Base-by-base conservation (phyloP, 2,797 vertebrate species). In the Schizothorax lantsangensis region DNA sequence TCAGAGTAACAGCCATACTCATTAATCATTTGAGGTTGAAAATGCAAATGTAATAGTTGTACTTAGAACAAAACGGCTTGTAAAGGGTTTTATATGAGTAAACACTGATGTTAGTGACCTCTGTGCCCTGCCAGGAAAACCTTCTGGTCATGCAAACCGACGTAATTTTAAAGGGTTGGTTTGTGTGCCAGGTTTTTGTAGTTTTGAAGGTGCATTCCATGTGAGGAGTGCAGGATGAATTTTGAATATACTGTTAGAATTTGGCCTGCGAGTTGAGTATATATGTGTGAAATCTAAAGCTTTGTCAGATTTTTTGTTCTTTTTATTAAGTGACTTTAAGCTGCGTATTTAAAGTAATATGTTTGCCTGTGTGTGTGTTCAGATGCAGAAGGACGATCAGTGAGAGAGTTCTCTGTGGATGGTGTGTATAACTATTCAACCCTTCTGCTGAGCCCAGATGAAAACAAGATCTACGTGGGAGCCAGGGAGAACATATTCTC, bases 401-500 rank as follows among this genome's bases (percentile, higher is more conserved):
- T 96, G 88, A 95, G 88, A 89, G 95, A 93, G 90, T 98, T 98
- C 85, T 95, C 96, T 36, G 94, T 80, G 14, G 93, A 95, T 0
- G 95, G 95, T 0, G 89, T 97, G 81, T 93, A 93, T 91, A 98
- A 98, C 95, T 98, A 97, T 93, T 97, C 97, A 0, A 94, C 96
- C 4, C 91, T 99, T 86, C 94, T 98, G 92, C 95, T 99, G 88
- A 97, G 96, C 92, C 92, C 93, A 0, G 96, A 97, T 0, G 96
- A 97, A 0, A 64, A 90, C 90, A 96, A 95, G 10, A 91, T 99
- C 68, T 99, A 97, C 1, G 96, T 97, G 38, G 98, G 98, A 5
- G 97, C 97, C 0, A 95, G 95, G 0, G 98, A 98, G 90, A 93
- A 94, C 10, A 95, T 99, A 59, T 94, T 99, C 1, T 96, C 97